Base-by-base conservation (phyloP, 2,113 vertebrate species). In the Melanerpes formicivorus region DNA sequence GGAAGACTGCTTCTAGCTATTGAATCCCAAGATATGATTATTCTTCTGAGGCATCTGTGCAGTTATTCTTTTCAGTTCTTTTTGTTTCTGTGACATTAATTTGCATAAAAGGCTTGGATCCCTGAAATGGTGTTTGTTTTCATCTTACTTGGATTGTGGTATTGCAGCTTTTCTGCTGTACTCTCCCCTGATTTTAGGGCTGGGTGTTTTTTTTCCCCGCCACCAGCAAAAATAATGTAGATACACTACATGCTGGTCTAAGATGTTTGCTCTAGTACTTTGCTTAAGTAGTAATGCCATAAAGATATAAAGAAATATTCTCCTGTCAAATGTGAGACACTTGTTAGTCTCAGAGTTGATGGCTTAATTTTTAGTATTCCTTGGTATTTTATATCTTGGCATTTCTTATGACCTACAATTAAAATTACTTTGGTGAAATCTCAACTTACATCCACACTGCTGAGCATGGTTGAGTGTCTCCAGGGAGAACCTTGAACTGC, bases 291-390 rank as follows among this genome's bases (percentile, higher is more conserved):
- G 72, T 29, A 77, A 59, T 42, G 27, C 62, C 65, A 37, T 37
- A 60, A 87, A 74, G 34, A 59, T 76, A 46, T 48, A 3, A 18
- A 75, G 87, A 87, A 87, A 58, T 22, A 52, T 18, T 75, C 54
- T 69, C 2, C 65, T 91, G 70, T n/a, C 78, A 90, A 80, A 58
- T 80, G 46, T 5, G 54, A 75, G 82, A 74, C 58, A 62, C 75
- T 94, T 91, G 82, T 83, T 94, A 88, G 70, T 78, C 58, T 90
- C 19, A 11, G 37, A 86, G 66, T 90, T 91, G 87, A 93, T 92
- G 73, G 73, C 73, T 95, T 95, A 93, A 91, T 89, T 93, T 95
- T 94, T 93, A 94, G 62, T 95, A 75, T 91, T 95, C 95, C 91
- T 86, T 78, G 40, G 87, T 94, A 91, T 18, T 78, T 94, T 90